Conservation (phyloP, 2,888 invertebrate genomes). For the Keiferia lycopersicella region DNA sequence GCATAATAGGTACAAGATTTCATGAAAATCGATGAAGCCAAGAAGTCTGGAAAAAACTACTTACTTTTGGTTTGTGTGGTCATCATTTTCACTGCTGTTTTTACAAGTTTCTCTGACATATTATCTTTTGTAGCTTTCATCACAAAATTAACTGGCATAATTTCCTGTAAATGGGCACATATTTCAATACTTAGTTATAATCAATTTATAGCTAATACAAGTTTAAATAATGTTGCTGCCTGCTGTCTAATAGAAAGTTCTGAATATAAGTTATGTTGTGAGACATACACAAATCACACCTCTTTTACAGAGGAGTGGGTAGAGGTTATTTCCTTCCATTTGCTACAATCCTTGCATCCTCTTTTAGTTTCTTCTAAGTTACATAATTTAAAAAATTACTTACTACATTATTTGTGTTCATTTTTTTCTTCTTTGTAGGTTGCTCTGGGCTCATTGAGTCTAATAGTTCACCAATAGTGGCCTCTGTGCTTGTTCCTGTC, state of each 20-base stretch:
- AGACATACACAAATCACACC: too few species aligned
- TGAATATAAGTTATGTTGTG: too few species aligned
- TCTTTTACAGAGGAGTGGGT: too few species aligned
- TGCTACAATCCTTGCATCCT: too few species aligned
- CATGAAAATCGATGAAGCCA: too few species aligned
- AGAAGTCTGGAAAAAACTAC: too few species aligned
- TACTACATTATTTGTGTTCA: conserved; percentile 62
- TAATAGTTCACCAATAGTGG: conserved; percentile 76
- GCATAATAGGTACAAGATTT: too few species aligned
- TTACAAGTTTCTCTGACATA: conserved; percentile 74
- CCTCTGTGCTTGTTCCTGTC: conserved; percentile 76
- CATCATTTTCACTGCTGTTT: conserved; percentile 81
- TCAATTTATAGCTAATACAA: neutral
- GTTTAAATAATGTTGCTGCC: too few species aligned
- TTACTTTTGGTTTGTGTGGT: conserved; percentile 84
- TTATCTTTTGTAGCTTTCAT: conserved; percentile 83
- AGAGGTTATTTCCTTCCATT: too few species aligned
- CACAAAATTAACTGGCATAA: conserved; percentile 82
- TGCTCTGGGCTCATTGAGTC: conserved; percentile 70
- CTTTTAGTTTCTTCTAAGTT: too few species aligned
- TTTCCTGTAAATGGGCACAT: conserved; percentile 71
- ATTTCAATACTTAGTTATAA: neutral
- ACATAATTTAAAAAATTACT: conserved; percentile 35
- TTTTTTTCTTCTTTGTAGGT: conserved; percentile 69
- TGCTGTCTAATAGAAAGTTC: too few species aligned